Evolutionary conservation across 2,797 vertebrate genomes (phyloP).

Genomic region (Pyrocephalus nanus): DNA sequence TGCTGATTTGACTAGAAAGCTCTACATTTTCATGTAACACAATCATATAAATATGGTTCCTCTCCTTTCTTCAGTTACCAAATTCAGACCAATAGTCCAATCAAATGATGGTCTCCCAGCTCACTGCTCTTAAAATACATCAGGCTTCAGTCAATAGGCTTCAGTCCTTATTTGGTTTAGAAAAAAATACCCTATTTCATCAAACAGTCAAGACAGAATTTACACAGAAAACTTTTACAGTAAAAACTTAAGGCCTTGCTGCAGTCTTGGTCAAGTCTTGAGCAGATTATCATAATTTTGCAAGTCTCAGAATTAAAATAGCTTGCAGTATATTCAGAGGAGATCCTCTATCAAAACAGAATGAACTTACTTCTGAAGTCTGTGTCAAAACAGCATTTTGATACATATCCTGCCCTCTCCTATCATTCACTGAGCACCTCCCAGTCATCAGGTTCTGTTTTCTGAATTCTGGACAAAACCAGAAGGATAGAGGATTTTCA

Average conservation of each 20-base stretch:
- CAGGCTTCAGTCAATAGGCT: too few relatives aligned
- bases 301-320: background rate
- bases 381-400: background rate
- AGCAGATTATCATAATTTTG: background rate
- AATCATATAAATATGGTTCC: background rate
- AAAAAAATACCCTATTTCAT: background rate
- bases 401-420: background rate
- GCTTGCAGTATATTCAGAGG: background rate
- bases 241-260: background rate
- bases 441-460: background rate
- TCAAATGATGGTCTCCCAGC: background rate
- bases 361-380: background rate
- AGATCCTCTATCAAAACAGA: background rate
- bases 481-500: background rate
- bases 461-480: background rate
- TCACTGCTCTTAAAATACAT: background rate
- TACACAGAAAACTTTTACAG: background rate
- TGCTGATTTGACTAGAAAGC: conserved; percentile 11
- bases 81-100: background rate
- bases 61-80: background rate
- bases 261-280: background rate
- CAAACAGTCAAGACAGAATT: background rate
- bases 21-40: background rate
- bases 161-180: background rate
- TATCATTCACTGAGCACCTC: background rate